Evolutionary conservation across 2,888 invertebrate species (phyloP), one percentile per base, ranked within the genome.

Genomic region (Pardosa pseudoannulata): DNA sequence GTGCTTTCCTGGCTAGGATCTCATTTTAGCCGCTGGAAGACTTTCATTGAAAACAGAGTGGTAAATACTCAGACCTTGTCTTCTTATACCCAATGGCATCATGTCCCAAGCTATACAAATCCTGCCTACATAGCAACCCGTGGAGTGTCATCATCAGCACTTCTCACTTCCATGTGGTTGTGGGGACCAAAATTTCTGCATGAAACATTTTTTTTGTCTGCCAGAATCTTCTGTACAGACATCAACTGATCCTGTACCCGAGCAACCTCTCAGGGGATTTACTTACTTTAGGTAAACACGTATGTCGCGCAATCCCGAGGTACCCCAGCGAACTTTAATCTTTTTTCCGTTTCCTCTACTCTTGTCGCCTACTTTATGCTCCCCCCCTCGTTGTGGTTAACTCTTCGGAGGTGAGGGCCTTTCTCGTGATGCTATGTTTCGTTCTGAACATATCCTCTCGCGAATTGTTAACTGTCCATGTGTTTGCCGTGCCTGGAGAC

Each of bases 101-200:
- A 50, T 50, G 50, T 50, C 50, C 5, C 3, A 5, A 16, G 50
- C 5, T 50, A 88, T 11, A 80, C 88, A 0, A 91, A 91, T 79
- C 90, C 90, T 3, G 90, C 90, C 6, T 90, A 91, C 79, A 78
- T 88, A 6, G 88, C 89, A 0, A 89, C 89, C 7, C 36, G 90
- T 32, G 90, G 90, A 9, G 1, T 89, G n/a, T 19, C 79, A 11
- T 75, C 88, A 0, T 29, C 56, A 0, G 78, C 88, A 27, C 73
- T 89, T 9, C 36, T 73, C 1, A 31, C 73, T 19, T 13, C 65
- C 2, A 23, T 88, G 0, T 90, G 90, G 90, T 89, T 89, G 89
- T 32, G 80, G 7, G 90, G 90, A 11, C 90, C 90, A 2, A 31
- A 32, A 11, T 73, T 73, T 56, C 27, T 62, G 19, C 9, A 62